A percentile compares a stretch with the other conserved stretches of the same genome.
Evolutionary conservation across 1,140 invertebrate species (phyloP).

Genomic region (Eriosoma lanigerum): DNA sequence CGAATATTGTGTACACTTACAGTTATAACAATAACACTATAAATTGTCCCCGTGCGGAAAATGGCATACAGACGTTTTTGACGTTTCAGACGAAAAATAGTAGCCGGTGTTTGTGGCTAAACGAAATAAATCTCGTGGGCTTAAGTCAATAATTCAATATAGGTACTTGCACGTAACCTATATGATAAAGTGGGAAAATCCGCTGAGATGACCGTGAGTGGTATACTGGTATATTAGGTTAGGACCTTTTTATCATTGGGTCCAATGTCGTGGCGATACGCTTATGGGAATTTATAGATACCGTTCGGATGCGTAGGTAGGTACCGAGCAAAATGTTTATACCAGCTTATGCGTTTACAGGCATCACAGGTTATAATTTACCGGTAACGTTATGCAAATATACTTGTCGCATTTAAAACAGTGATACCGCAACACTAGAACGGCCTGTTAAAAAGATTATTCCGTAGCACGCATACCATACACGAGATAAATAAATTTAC

Average conservation of each 20-base stretch:
- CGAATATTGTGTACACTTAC: no score
- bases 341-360: no score
- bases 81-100: not conserved
- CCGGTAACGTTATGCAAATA: not conserved
- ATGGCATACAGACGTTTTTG: slow-evolving; percentile 7
- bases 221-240: no score
- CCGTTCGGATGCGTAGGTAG: not conserved
- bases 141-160: slow-evolving; percentile 36
- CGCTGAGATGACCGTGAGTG: not conserved
- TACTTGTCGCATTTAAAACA: not conserved
- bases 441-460: not conserved
- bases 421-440: not conserved
- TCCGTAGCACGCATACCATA: no score
- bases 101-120: not conserved
- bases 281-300: slow-evolving; percentile 32
- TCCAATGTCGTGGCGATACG: slow-evolving; percentile 16
- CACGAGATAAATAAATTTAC: no score
- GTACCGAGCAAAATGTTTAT: slow-evolving; percentile 2
- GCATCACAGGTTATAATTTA: slow-evolving; percentile 18
- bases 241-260: slow-evolving; percentile 24
- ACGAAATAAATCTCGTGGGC: slow-evolving; percentile 22
- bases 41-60: no score
- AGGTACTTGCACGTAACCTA: not conserved
- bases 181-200: slow-evolving; percentile 6
- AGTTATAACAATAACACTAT: no score